A percentile compares a stretch with the other conserved stretches of the same genome.
Conservation (phyloP, 2,113 vertebrate genomes). For the Pipra filicauda region DNA sequence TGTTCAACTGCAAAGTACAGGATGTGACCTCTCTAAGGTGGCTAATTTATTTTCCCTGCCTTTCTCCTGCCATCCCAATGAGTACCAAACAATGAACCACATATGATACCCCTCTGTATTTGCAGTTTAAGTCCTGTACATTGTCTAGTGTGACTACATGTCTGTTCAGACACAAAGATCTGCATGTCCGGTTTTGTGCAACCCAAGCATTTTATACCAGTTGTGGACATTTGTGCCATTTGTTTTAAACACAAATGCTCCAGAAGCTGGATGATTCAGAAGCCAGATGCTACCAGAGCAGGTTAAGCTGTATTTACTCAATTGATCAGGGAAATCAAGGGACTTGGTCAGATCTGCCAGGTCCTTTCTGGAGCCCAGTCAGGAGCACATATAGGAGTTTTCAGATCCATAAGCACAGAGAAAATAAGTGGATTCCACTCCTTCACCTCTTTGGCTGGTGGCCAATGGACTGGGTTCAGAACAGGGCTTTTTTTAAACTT, state of each 20-base stretch:
- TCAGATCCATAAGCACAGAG: neutral
- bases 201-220: neutral
- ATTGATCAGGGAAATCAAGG: neutral
- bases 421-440: neutral
- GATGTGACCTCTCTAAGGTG: accelerated
- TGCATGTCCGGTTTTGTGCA: neutral
- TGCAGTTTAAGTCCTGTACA: accelerated
- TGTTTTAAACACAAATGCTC: neutral
- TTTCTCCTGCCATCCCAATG: neutral
- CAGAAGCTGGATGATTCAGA: neutral
- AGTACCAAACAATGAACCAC: neutral
- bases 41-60: neutral
- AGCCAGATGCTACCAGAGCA: neutral
- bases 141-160: neutral
- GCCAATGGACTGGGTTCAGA: neutral
- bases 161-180: accelerated
- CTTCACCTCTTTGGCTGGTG: neutral
- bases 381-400: neutral
- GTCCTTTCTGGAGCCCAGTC: neutral
- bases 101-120: neutral
- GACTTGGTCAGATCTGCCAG: neutral
- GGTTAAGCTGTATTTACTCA: neutral
- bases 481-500: neutral
- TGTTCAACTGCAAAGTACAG: neutral
- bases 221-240: neutral